Evolutionary conservation across 2,113 vertebrate genomes (phyloP).

Genomic region (Tragelaphus imberbis): DNA sequence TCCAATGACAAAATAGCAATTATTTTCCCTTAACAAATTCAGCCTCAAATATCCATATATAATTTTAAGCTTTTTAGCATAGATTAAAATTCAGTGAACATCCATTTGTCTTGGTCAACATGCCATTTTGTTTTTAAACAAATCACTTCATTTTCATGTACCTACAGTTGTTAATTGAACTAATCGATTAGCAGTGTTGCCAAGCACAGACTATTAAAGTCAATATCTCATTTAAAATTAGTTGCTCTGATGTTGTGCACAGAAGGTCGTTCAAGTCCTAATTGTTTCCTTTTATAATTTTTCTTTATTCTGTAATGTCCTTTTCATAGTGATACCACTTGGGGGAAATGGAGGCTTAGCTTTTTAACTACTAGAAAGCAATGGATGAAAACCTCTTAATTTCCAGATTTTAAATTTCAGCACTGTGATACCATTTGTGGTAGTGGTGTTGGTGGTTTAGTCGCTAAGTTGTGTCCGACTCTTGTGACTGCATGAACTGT

Average conservation of each 20-base stretch:
- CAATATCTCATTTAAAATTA: background rate
- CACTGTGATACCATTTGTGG: background rate
- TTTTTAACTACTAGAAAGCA: background rate
- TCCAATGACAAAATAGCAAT: background rate
- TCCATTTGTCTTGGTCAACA: background rate
- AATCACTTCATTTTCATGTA: background rate
- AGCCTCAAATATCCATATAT: background rate
- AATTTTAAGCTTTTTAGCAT: background rate
- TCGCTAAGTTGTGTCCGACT: background rate
- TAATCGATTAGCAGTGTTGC: background rate
- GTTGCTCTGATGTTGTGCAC: background rate
- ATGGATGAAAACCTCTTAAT: background rate
- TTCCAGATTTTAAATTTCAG: background rate
- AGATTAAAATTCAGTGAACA: background rate
- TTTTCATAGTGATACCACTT: background rate
- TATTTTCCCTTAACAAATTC: constrained; percentile 1
- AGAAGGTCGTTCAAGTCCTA: background rate
- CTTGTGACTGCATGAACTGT: background rate
- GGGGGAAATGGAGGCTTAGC: background rate
- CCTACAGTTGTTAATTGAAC: background rate
- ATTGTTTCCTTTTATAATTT: background rate
- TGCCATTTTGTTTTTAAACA: background rate
- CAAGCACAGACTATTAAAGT: background rate
- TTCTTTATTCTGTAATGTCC: background rate
- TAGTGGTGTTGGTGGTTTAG: background rate